Evolutionary conservation across 92 coral and sea anemone genomes (phyloP).

Genomic region (Phenganax marumi): DNA sequence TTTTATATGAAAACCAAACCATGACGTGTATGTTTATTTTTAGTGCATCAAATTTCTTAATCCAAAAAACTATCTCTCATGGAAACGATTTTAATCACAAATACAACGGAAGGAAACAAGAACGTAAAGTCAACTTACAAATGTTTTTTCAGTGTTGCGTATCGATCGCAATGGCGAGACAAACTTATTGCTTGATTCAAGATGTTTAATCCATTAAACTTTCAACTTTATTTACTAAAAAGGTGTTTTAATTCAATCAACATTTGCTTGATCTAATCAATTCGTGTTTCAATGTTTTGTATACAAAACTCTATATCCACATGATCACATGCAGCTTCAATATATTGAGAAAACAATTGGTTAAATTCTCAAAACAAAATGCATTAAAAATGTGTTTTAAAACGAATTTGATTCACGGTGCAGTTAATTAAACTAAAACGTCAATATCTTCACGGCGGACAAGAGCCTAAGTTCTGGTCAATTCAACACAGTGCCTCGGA

Average conservation of each 20-base stretch:
- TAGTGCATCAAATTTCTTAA: neutral
- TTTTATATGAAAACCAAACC: constrained; percentile 15
- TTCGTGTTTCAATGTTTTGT: constrained; percentile 27
- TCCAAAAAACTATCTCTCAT: neutral
- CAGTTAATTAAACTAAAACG: no score
- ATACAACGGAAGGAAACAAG: constrained; percentile 30
- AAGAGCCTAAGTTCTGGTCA: no score
- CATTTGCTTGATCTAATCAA: constrained; percentile 9
- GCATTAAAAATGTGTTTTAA: neutral
- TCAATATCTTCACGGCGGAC: no score
- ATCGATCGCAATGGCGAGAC: constrained; percentile 36
- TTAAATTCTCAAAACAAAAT: neutral
- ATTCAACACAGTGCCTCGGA: no score
- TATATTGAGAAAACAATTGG: neutral
- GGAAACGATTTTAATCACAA: neutral
- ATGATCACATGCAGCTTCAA: constrained; percentile 39
- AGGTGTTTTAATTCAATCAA: constrained; percentile 30
- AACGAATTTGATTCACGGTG: neutral
- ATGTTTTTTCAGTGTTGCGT: constrained; percentile 28
- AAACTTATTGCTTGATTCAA: constrained; percentile 17
- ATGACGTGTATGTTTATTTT: constrained; percentile 1
- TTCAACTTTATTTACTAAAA: constrained; percentile 27
- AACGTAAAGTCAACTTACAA: neutral
- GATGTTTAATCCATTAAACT: constrained; percentile 38
- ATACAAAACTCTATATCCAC: constrained; percentile 11